phyloP scores from a whole-genome alignment of 2,113 vertebrate species.

The Eubucco bourcierii region DNA sequence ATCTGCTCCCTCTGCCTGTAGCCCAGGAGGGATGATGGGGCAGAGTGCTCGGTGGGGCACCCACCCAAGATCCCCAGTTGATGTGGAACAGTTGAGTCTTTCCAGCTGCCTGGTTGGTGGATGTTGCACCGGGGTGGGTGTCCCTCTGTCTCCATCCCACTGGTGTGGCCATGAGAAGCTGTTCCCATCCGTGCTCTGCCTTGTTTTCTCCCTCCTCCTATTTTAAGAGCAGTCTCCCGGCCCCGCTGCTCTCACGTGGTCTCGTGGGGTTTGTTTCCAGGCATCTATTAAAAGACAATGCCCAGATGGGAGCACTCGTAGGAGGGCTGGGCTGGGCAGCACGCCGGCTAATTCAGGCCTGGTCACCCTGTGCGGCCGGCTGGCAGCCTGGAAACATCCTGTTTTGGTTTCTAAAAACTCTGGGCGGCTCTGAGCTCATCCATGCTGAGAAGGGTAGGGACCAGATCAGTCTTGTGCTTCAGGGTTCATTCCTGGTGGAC shows the following conservation, averaged over 20 bases:
- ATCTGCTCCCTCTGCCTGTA: not conserved
- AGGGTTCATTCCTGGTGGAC: not conserved
- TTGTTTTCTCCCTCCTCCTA: slow-evolving; percentile 40
- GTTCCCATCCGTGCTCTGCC: not conserved
- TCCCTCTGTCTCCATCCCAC: accelerated
- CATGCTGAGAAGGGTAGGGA: not conserved
- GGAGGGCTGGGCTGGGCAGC: slow-evolving; percentile 52
- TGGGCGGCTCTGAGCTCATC: slow-evolving; percentile 18
- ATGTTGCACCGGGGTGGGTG: not conserved
- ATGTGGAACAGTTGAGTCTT: not conserved
- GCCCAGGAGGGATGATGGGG: not conserved
- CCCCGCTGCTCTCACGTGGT: slow-evolving; percentile 34
- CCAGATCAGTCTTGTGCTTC: not conserved
- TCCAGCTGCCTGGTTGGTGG: accelerated
- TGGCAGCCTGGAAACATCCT: slow-evolving; percentile 51
- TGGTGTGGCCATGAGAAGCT: accelerated
- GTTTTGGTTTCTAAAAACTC: slow-evolving; percentile 64
- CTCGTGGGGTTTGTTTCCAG: slow-evolving; percentile 61
- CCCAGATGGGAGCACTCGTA: slow-evolving; percentile 58
- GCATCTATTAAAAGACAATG: slow-evolving; percentile 77
- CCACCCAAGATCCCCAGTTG: accelerated
- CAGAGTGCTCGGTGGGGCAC: not conserved
- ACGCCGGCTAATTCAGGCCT: slow-evolving; percentile 37
- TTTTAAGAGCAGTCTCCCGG: slow-evolving; percentile 58
- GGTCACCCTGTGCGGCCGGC: not conserved